A percentile compares a stretch with the other conserved stretches of the same genome.
These are phyloP conservation scores for Ceratina australensis DNA, from an alignment of 1,140 invertebrate species.

Conservation along the genomic window DNA sequence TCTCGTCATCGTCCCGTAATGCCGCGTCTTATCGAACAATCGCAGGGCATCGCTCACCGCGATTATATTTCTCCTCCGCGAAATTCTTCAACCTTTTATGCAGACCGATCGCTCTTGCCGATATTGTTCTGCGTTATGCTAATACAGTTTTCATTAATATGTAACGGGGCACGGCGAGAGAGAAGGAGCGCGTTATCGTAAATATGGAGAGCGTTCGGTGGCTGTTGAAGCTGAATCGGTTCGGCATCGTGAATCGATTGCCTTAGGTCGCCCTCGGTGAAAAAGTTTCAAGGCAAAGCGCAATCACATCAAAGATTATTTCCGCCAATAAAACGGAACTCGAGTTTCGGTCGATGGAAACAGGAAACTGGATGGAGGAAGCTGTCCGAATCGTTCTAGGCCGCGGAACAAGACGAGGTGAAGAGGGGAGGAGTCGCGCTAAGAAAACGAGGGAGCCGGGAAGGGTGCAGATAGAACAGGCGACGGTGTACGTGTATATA, in stretches of 20 bases:
- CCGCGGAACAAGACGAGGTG: constrained; percentile 45
- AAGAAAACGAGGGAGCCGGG: constrained; percentile 16
- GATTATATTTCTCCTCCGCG: neutral
- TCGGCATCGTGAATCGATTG: constrained; percentile 53
- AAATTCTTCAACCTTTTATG: neutral
- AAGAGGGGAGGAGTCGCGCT: constrained; percentile 25
- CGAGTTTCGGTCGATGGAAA: constrained; percentile 57
- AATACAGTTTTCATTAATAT: constrained; percentile 38
- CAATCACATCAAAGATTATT: constrained; percentile 78
- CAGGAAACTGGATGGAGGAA: neutral
- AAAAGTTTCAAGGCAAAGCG: constrained; percentile 66
- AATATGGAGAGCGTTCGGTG: constrained; percentile 12
- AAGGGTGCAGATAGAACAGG: constrained; percentile 55
- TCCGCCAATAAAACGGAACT: constrained; percentile 77
- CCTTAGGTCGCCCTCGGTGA: constrained; percentile 16
- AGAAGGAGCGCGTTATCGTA: constrained; percentile 31
- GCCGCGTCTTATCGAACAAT: constrained; percentile 45
- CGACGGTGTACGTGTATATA: constrained; percentile 28
- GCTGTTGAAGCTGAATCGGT: constrained; percentile 16
- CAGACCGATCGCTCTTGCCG: constrained; percentile 5
- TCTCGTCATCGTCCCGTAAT: constrained; percentile 17
- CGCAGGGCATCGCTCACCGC: constrained; percentile 26
- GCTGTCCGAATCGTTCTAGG: constrained; percentile 49
- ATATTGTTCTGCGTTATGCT: constrained; percentile 34
- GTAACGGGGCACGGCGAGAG: neutral